phyloP scores from a whole-genome alignment of 2,888 invertebrate species.

The Allophyes oxyacanthae region DNA sequence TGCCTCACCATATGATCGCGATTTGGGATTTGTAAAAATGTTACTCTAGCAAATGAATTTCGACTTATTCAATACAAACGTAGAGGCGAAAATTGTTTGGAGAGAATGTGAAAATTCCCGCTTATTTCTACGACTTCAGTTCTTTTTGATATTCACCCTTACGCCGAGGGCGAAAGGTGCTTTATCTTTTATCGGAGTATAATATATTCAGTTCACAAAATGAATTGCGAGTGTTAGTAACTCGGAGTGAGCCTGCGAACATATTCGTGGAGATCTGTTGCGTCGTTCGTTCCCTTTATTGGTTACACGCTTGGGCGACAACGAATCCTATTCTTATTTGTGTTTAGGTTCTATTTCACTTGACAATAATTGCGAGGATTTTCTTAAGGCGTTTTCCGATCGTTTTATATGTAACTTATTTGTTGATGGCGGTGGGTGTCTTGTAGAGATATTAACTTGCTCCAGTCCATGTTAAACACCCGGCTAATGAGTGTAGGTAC shows the following conservation, averaged over 20 bases:
- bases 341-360: constrained; percentile 76
- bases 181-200: constrained; percentile 74
- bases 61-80: constrained; percentile 59
- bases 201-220: constrained; percentile 89
- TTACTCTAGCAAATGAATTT: constrained; percentile 58
- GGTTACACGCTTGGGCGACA: constrained; percentile 75
- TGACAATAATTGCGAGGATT: constrained; percentile 66
- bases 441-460: constrained; percentile 73
- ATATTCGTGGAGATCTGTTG: constrained; percentile 88
- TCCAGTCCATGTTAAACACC: constrained; percentile 68
- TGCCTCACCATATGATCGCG: constrained; percentile 81
- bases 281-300: constrained; percentile 83
- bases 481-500: constrained; percentile 68
- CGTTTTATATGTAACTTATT: constrained; percentile 79
- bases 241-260: constrained; percentile 88
- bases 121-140: constrained; percentile 77
- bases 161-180: constrained; percentile 69
- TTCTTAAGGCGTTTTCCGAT: constrained; percentile 73
- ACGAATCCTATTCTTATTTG: constrained; percentile 75
- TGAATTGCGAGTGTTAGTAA: constrained; percentile 89
- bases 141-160: constrained; percentile 74
- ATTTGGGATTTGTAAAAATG: constrained; percentile 83
- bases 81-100: constrained; percentile 71
- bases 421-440: constrained; percentile 73
- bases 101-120: constrained; percentile 65